A percentile compares a stretch with the other conserved stretches of the same genome.
Evolutionary conservation across 2,113 vertebrate species (phyloP).

Genomic region (Apeltes quadracus): DNA sequence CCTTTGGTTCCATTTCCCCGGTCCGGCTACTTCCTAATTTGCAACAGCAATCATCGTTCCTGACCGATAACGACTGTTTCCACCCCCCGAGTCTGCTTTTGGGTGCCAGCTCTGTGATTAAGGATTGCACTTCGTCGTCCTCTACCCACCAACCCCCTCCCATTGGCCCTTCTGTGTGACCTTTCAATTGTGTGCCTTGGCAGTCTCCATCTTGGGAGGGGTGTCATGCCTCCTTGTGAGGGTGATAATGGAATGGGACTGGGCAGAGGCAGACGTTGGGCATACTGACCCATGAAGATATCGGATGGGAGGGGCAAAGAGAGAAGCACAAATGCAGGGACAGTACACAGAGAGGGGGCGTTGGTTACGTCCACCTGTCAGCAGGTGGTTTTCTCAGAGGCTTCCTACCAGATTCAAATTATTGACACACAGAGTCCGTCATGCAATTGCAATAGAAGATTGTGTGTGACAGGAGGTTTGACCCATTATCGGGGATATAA

Average conservation of each 20-base stretch:
- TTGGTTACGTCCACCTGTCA: constrained; percentile 39
- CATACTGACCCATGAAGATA: constrained; percentile 20
- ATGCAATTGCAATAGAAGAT: constrained; percentile 30
- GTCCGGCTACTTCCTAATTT: constrained; percentile 47
- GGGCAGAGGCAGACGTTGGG: constrained; percentile 32
- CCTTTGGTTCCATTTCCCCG: constrained; percentile 38
- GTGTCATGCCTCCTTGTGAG: constrained; percentile 45
- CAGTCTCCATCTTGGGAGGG: constrained; percentile 49
- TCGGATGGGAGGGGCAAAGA: constrained; percentile 1
- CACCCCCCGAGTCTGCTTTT: neutral
- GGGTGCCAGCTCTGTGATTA: constrained; percentile 15
- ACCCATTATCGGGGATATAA: constrained; percentile 34
- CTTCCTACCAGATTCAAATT: constrained; percentile 11
- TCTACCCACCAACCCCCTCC: constrained; percentile 8
- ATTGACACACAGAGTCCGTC: constrained; percentile 15
- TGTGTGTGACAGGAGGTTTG: constrained; percentile 26
- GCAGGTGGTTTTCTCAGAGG: constrained; percentile 45
- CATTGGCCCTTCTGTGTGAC: constrained; percentile 51
- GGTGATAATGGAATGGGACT: constrained; percentile 52
- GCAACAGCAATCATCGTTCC: constrained; percentile 26
- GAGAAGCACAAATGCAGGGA: constrained; percentile 18
- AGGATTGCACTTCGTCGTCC: constrained; percentile 18
- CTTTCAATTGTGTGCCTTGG: constrained; percentile 48
- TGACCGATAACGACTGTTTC: constrained; percentile 34
- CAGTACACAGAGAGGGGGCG: neutral